phyloP scores from a whole-genome alignment of 2,113 vertebrate genomes.

The Mormoops blainvillei region DNA sequence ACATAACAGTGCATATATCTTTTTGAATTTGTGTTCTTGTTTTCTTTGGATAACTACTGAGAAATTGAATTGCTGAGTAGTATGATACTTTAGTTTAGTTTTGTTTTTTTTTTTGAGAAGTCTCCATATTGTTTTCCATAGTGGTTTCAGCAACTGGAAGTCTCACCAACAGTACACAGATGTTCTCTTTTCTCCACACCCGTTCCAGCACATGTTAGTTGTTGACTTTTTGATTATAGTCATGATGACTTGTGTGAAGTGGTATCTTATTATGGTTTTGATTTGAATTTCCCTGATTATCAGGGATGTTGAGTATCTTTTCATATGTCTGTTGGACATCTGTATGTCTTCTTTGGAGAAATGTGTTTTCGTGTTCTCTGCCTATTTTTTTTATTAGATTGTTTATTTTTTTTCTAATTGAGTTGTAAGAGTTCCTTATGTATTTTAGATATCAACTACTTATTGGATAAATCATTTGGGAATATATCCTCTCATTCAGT shows the following conservation, averaged over 20 bases:
- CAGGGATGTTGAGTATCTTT: neutral
- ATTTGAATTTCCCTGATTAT: neutral
- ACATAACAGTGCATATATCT: neutral
- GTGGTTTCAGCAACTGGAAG: neutral
- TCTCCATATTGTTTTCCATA: neutral
- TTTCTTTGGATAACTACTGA: neutral
- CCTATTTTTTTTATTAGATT: neutral
- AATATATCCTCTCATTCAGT: neutral
- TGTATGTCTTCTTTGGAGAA: too few species aligned
- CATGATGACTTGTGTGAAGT: neutral
- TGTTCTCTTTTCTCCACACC: neutral
- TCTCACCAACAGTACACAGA: neutral
- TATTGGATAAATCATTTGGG: neutral
- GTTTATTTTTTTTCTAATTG: neutral
- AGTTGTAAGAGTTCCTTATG: neutral
- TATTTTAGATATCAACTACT: neutral
- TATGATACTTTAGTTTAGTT: neutral
- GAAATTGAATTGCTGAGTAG: neutral
- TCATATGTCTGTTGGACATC: too few species aligned
- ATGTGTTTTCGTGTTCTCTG: neutral
- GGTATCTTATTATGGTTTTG: neutral
- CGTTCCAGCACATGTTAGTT: neutral
- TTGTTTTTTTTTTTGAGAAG: neutral
- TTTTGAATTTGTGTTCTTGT: neutral
- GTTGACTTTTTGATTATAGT: neutral